phyloP scores from a whole-genome alignment of 2,888 invertebrate genomes.

The Euclidia mi region DNA sequence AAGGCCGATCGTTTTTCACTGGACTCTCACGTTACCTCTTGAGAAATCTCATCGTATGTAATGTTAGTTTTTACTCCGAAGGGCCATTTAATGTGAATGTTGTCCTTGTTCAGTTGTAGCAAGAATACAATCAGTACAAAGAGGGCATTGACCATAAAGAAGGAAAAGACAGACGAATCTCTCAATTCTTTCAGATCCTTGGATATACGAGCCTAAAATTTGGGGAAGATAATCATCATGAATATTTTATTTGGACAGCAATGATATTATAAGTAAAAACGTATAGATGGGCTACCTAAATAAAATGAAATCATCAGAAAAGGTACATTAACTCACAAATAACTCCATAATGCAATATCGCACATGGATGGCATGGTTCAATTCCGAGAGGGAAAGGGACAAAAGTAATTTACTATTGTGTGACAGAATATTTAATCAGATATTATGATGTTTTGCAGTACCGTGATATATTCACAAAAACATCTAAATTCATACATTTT shows the following conservation, averaged over 20 bases:
- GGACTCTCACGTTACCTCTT: slow-evolving; percentile 95
- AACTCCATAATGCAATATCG: too few relatives aligned
- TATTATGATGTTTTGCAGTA: too few relatives aligned
- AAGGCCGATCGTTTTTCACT: slow-evolving; percentile 80
- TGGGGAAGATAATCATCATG: slow-evolving; percentile 71
- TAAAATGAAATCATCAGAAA: too few relatives aligned
- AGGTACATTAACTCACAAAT: too few relatives aligned
- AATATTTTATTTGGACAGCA: slow-evolving; percentile 42
- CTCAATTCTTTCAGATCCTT: slow-evolving; percentile 97
- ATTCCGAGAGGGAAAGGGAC: too few relatives aligned
- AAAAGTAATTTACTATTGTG: too few relatives aligned
- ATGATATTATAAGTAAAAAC: too few relatives aligned
- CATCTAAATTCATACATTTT: too few relatives aligned
- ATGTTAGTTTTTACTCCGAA: slow-evolving; percentile 98
- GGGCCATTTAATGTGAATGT: slow-evolving; percentile 98
- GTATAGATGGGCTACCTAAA: too few relatives aligned
- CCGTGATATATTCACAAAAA: too few relatives aligned
- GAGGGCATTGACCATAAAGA: slow-evolving; percentile 99
- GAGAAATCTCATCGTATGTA: slow-evolving; percentile 96
- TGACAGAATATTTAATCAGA: too few relatives aligned
- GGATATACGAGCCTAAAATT: slow-evolving; percentile 97
- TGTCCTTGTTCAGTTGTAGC: slow-evolving; percentile 99
- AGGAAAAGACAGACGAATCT: slow-evolving; percentile 98
- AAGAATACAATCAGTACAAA: slow-evolving; percentile 99
- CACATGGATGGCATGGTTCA: too few relatives aligned